Evolutionary conservation across 2,888 invertebrate genomes (phyloP), one percentile per base, ranked within the genome.

Genomic region (Heliconius hortense): DNA sequence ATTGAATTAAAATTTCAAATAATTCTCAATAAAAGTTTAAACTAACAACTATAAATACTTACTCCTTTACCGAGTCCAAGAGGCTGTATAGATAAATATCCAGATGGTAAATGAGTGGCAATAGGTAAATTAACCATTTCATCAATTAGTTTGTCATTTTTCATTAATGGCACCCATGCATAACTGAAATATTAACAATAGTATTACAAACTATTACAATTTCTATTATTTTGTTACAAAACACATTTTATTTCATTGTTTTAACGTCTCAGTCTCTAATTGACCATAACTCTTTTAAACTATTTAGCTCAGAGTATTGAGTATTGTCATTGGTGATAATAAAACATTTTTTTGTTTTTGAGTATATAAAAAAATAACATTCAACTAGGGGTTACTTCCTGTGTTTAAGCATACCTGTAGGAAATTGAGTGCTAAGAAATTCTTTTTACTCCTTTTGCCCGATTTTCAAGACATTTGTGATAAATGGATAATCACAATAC

Each of bases 21-120:
- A 48, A 2, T 48, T 18, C 2, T 48, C 48, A 7, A 18, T 48
- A 48, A 18, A 48, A 2, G 2, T 18, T 18, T 48, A 43, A 43
- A 43, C 15, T 7, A 48, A 26, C 21, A n/a, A 28, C 7, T 15
- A 43, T 48, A 18, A 1, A 4, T 68, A 89, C 95, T 95, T 94
- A 97, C 98, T 91, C 98, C 98, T 96, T 96, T 98, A 74, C 98
- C 98, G 76, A 98, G 95, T 53, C 98, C 98, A 73, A 98, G 95
- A 1, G 98, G 97, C 86, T 98, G 97, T 84, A 98, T 97, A 18
- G 97, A 95, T 67, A 99, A 95, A 90, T 99, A 99, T 64, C 98
- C 98, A 8, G 97, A 95, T 0, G 99, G 98, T 77, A 99, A 94
- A 86, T 97, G 96, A 15, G 97, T 96, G 0, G 99, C 98, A 62